Evolutionary conservation across 2,113 vertebrate genomes (phyloP), one percentile per base, ranked within the genome.

Genomic region (Toxotes chatareus): DNA sequence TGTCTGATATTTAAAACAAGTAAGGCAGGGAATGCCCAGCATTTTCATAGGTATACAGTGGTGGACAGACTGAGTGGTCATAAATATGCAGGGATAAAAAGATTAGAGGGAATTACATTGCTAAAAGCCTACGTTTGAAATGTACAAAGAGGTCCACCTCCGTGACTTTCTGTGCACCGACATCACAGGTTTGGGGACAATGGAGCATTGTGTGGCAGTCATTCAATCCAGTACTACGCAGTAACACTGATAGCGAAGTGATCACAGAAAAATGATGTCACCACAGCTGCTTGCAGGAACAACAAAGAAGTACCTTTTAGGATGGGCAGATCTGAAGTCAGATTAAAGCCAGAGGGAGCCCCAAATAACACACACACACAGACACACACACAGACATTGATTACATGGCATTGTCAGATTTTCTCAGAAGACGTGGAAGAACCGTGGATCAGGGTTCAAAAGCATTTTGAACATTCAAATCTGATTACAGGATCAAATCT

Each of bases 231-330:
- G 62, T 32, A 14, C 66, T 70, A 69, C 61, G 47, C 73, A 72
- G 85, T 74, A 87, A 91, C 83, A 81, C 79, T 90, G 92, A 93
- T 91, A 94, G 87, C 86, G 79, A 94, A 27, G 82, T 85, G 90
- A 94, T 93, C 89, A 82, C 91, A 91, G 92, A 82, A 83, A 90
- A 86, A 90, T 95, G 90, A 95, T 94, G 93, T 95, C 93, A 95
- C 88, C 87, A 77, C 84, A 90, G 91, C 86, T 90, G 91, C 89
- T 88, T 80, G 87, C 34, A 89, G 59, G 16, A 84, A 89, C 88
- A 93, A 94, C 93, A 95, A 94, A 93, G 92, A 84, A 44, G 65
- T 78, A 88, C 88, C 90, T 92, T 88, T 82, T 80, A 90, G 73
- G 82, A 91, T 82, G 83, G 86, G 72, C 87, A 89, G 92, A 92